phyloP scores from a whole-genome alignment of 2,797 vertebrate species.

The Euphonia xanthogaster region DNA sequence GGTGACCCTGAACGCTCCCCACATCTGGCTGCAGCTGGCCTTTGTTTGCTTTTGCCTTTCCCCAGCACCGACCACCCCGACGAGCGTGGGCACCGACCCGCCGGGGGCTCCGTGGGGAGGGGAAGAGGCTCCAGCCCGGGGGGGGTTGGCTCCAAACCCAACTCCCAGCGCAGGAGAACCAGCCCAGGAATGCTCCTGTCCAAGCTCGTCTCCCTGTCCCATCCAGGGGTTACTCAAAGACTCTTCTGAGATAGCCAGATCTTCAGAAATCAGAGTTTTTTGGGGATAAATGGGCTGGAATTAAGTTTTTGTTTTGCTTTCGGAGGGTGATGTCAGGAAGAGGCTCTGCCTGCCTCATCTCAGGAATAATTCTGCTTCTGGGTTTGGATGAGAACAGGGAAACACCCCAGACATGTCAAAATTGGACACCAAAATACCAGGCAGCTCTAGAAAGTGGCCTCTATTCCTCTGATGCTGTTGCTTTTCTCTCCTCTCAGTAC shows the following conservation, averaged over 20 bases:
- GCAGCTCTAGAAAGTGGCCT: neutral
- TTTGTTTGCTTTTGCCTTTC: constrained; percentile 77
- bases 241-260: fast-evolving
- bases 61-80: constrained; percentile 76
- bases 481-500: neutral
- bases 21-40: constrained; percentile 76
- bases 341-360: neutral
- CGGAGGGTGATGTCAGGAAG: neutral
- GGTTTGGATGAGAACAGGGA: neutral
- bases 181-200: neutral
- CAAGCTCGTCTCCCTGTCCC: neutral
- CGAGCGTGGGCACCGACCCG: neutral
- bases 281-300: neutral
- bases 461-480: neutral
- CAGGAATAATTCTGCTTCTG: neutral
- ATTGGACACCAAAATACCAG: neutral
- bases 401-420: neutral
- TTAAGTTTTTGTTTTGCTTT: fast-evolving
- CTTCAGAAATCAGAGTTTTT: neutral
- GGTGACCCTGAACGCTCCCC: constrained; percentile 74
- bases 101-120: neutral
- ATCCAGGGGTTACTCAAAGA: neutral
- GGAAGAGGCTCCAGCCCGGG: neutral
- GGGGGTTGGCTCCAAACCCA: neutral
- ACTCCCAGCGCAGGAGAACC: neutral